Evolutionary conservation across 2,888 invertebrate species (phyloP), one percentile per base, ranked within the genome.

Genomic region (Pristionchus japonicus): DNA sequence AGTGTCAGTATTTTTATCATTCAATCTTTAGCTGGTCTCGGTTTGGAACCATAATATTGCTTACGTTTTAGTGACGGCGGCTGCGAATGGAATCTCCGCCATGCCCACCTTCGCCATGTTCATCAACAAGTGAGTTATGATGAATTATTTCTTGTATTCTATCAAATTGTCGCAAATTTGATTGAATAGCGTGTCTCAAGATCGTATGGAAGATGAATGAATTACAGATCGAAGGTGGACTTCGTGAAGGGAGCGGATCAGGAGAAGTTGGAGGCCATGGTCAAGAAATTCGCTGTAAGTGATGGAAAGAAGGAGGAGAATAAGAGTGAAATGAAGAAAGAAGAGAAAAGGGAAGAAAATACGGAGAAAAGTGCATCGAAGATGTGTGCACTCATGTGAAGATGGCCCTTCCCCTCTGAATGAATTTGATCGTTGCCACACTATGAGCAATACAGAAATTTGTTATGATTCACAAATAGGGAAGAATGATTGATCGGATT

Each of bases 81-180:
- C 96, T 43, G 96, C 96, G 23, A 97, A 98, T 94, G 97, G 97
- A 88, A 97, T 99, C 67, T 97, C 97, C 88, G 97, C 98, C 0
- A 98, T 99, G 98, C 99, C 99, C 40, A 99, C 99, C 0, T 99
- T 99, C 94, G 96, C 98, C 92, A 97, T 99, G 94, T 98, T 97
- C 95, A 96, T 97, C 92, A 98, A 95, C 91, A 94, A 94, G 92
- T 93, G 49, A 64, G 49, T 88, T 93, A 7, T 17, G 27, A 85
- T 90, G 37, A 83, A 61, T 1, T n/a, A 20, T 83, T 49, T 70
- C 15, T 88, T 64, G 89, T 74, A 83, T 20, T 37, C 64, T 61
- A 40, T 89, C 17, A 15, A 17, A 37, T 23, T 31, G 6, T 3
- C 37, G n/a, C n/a, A n/a, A n/a, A n/a, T n/a, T n/a, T n/a, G n/a